phyloP scores from a whole-genome alignment of 92 coral and sea anemone species.

The Palythoa heliodiscus region DNA sequence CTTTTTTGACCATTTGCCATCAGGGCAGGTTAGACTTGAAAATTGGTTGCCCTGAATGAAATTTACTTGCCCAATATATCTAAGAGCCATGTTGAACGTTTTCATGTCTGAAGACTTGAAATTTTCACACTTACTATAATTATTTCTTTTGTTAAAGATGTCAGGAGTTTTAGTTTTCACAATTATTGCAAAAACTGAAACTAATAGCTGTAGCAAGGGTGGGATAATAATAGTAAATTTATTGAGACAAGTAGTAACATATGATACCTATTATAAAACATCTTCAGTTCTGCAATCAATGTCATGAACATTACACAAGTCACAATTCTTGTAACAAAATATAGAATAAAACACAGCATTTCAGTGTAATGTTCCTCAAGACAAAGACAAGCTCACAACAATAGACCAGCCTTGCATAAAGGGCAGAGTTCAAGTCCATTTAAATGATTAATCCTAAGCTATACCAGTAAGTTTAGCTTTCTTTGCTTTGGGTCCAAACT shows the following conservation, averaged over 20 bases:
- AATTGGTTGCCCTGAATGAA: too few relatives aligned
- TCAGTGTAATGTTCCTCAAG: slow-evolving; percentile 33
- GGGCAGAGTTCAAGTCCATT: background rate
- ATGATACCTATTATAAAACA: slow-evolving; percentile 30
- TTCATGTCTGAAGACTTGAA: too few relatives aligned
- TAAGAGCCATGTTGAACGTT: too few relatives aligned
- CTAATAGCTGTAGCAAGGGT: slow-evolving; percentile 12
- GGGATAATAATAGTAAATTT: background rate
- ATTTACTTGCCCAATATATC: too few relatives aligned
- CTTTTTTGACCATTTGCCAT: too few relatives aligned
- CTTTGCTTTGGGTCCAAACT: slow-evolving; percentile 56
- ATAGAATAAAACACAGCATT: slow-evolving; percentile 3
- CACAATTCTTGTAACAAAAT: slow-evolving; percentile 28
- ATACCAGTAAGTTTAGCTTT: slow-evolving; percentile 34
- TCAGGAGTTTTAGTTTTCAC: too few relatives aligned
- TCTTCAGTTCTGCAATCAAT: slow-evolving; percentile 1
- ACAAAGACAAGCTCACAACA: background rate
- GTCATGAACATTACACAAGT: slow-evolving; percentile 30
- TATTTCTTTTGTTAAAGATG: too few relatives aligned
- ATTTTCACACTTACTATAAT: too few relatives aligned
- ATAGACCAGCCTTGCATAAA: background rate
- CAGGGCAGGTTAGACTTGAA: too few relatives aligned
- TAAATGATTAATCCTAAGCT: slow-evolving; percentile 15
- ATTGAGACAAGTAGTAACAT: slow-evolving; percentile 15
- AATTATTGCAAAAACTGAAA: slow-evolving; percentile 10